phyloP scores from a whole-genome alignment of 1,140 invertebrate species.

The Leguminivora glycinivorella region DNA sequence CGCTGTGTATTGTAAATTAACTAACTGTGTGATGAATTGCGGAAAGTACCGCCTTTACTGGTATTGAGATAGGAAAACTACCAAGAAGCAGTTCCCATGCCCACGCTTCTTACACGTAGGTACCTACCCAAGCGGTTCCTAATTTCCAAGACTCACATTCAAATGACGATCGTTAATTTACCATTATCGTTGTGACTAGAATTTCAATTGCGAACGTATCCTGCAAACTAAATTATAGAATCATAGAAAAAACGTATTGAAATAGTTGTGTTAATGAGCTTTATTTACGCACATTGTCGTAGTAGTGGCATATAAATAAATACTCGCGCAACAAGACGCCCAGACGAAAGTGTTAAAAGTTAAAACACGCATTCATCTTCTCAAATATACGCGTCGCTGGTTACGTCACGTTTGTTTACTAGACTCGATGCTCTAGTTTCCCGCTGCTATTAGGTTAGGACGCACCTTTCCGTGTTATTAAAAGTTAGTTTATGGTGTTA shows the following conservation, averaged over 20 bases:
- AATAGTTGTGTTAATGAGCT: constrained; percentile 20
- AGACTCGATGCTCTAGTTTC: constrained; percentile 27
- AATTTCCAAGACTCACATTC: background rate
- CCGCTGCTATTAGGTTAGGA: constrained; percentile 14
- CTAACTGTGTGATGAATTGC: constrained; percentile 64
- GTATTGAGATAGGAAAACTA: constrained; percentile 46
- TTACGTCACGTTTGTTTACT: constrained; percentile 28
- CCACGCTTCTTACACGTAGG: background rate
- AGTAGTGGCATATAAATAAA: constrained; percentile 26
- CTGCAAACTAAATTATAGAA: constrained; percentile 3
- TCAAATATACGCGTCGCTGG: constrained; percentile 26
- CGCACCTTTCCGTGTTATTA: constrained; percentile 3
- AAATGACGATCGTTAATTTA: background rate
- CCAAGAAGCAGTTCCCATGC: constrained; percentile 20
- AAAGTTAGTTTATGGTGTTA: background rate
- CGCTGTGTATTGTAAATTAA: constrained; percentile 52
- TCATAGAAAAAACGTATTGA: constrained; percentile 14
- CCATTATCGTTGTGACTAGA: background rate
- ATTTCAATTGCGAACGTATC: background rate
- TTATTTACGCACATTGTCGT: constrained; percentile 23
- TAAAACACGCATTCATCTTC: constrained; percentile 29
- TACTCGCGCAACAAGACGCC: constrained; percentile 20
- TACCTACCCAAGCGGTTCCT: background rate
- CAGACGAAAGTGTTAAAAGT: constrained; percentile 28
- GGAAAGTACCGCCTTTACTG: constrained; percentile 52